These are phyloP conservation scores for Hucho hucho DNA, from an alignment of 2,113 vertebrate species.

Conservation along the genomic window DNA sequence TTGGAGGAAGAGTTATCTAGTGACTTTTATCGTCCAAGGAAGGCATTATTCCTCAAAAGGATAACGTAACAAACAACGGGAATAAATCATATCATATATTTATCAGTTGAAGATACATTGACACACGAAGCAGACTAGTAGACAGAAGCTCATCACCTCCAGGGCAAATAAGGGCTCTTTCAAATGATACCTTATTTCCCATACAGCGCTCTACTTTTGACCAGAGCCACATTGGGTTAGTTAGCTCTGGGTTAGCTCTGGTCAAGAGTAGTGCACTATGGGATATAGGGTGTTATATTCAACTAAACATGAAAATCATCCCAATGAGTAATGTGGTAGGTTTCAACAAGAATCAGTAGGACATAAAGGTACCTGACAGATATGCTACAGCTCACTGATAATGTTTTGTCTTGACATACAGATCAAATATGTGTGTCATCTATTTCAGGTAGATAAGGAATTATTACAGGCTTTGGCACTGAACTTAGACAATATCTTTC, in stretches of 20 bases:
- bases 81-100: not conserved
- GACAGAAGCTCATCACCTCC: constrained; percentile 2
- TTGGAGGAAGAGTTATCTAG: constrained; percentile 42
- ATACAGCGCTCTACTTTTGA: not conserved
- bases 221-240: not conserved
- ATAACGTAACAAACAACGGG: not conserved
- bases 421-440: constrained; percentile 33
- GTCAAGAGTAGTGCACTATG: not conserved
- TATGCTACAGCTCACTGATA: constrained; percentile 53
- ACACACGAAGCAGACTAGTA: not conserved
- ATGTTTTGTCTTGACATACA: constrained; percentile 25
- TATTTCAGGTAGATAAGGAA: constrained; percentile 26
- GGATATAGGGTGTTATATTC: not conserved
- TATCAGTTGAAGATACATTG: constrained; percentile 7
- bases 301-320: constrained; percentile 10
- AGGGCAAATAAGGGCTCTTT: not conserved
- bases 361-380: constrained; percentile 30
- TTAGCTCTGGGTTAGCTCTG: not conserved
- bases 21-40: constrained; percentile 35
- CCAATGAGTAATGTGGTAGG: constrained; percentile 22
- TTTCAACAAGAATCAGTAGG: constrained; percentile 20
- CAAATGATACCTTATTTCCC: not conserved
- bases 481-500: constrained; percentile 39
- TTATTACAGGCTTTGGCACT: constrained; percentile 59
- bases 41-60: constrained; percentile 10